Base-by-base conservation (phyloP, 2,888 invertebrate species). In the Linhomoeus sp. region DNA sequence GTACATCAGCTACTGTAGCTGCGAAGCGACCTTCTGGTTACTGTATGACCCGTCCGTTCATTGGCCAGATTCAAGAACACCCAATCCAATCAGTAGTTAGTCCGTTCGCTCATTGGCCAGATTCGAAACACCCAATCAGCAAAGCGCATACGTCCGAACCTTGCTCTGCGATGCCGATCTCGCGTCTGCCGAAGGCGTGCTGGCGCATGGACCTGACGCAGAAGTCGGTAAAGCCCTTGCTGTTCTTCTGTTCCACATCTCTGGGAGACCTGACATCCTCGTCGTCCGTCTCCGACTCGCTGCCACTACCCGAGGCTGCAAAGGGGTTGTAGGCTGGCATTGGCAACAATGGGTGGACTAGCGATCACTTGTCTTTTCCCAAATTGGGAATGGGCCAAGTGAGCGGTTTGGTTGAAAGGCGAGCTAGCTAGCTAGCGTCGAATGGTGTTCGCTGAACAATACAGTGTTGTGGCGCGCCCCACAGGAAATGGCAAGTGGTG, bases 121-220 rank as follows among this genome's bases (percentile, higher is more conserved):
- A 15, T 7, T 15, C 7, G 9, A 19, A 7, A 12, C 24, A 23
- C 7, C 7, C 12, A 9, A 41, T 12, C 25, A 33, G 7, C 9
- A 7, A 9, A 41, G 9, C 3, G 14, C 25, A 24, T 23, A 12
- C 14, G 5, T 25, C 41, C 53, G 53, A 64, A 77, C 78, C 78
- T 72, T 92, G 90, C 64, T 94, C 90, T 1, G 92, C 92, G 53
- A 94, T 90, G 72, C 94, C 88, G 53, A 94, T 92, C 73, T 94
- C 94, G 38, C 90, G 69, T 29, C 92, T 73, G 0, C 94, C 94
- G 3, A 37, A 15, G 0, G 83, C 83, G 62, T 85, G 80, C 63
- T 88, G 86, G 52, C 80, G 80, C 50, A 94, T 80, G 64, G 88
- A 90, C 47, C 84, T 75, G 25, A 94, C 88, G 69, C 92, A 92